Percentiles rank a stretch among this genome's conserved stretches.
phyloP scores from a whole-genome alignment of 2,888 invertebrate genomes.

The Thyatira batis region DNA sequence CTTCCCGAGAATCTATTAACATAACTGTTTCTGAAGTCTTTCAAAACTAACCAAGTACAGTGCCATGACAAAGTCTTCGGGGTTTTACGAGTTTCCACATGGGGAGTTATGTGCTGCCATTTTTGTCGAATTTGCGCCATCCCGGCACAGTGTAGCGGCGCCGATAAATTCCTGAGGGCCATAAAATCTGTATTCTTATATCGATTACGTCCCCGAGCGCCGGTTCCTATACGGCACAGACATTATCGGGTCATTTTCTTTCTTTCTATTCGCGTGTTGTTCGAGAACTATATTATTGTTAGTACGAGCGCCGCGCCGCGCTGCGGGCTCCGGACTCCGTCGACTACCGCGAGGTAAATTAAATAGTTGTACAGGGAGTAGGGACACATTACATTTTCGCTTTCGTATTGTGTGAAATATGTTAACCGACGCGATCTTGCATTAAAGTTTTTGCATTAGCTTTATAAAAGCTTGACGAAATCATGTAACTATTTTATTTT shows the following conservation, averaged over 20 bases:
- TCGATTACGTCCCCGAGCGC: slow-evolving; percentile 13
- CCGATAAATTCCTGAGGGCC: slow-evolving; percentile 6
- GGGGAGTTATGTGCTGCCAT: neutral
- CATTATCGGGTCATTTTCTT: neutral
- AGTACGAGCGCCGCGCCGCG: neutral
- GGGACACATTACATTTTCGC: neutral
- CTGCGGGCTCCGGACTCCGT: too few species aligned
- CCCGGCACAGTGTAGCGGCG: slow-evolving; percentile 1
- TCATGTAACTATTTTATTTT: too few species aligned
- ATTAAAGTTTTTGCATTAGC: neutral
- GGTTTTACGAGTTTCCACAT: neutral
- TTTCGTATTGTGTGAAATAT: neutral
- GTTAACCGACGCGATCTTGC: neutral
- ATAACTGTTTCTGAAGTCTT: neutral
- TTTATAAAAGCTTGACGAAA: too few species aligned
- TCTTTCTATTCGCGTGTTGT: neutral
- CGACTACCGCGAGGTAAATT: neutral
- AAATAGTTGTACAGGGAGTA: too few species aligned
- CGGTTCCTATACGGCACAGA: slow-evolving; percentile 9
- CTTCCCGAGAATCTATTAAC: neutral
- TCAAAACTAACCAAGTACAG: neutral
- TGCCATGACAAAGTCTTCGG: neutral
- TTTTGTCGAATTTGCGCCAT: neutral
- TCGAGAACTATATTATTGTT: neutral
- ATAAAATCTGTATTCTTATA: slow-evolving; percentile 15